A percentile compares a stretch with the other conserved stretches of the same genome.
phyloP scores from a whole-genome alignment of 2,888 invertebrate genomes.

The Euphydryas editha region DNA sequence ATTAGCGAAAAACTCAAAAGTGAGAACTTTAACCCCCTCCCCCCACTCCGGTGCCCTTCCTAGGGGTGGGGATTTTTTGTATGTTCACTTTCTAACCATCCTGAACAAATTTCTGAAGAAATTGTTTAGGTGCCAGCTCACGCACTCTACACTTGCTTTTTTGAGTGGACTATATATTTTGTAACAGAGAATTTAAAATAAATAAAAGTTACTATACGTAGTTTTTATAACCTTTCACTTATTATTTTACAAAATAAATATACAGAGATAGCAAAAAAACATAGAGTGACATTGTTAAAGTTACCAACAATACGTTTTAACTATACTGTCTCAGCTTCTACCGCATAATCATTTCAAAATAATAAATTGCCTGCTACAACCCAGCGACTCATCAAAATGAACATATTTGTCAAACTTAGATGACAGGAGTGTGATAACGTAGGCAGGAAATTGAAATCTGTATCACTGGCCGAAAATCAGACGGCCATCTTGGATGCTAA shows the following conservation, averaged over 20 bases:
- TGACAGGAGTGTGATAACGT: conserved; percentile 71
- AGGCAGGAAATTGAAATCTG: conserved; percentile 82
- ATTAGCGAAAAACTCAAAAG: too few relatives aligned
- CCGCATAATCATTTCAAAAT: conserved; percentile 30
- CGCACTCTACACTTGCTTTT: too few relatives aligned
- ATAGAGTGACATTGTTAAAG: conserved; percentile 13
- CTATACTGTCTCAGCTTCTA: conserved; percentile 9
- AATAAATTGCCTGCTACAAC: conserved; percentile 32
- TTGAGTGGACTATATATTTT: too few relatives aligned
- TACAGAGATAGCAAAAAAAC: background rate
- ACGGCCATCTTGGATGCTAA: conserved; percentile 76
- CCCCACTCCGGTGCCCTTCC: too few relatives aligned
- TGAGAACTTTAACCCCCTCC: too few relatives aligned
- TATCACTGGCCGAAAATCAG: conserved; percentile 79
- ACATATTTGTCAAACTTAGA: conserved; percentile 82
- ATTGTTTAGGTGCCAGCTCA: too few relatives aligned
- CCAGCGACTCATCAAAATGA: conserved; percentile 76
- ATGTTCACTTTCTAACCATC: too few relatives aligned
- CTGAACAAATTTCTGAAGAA: too few relatives aligned
- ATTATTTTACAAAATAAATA: background rate
- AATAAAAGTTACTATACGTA: too few relatives aligned
- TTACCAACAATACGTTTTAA: conserved; percentile 1
- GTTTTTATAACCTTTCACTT: too few relatives aligned
- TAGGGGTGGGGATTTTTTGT: too few relatives aligned
- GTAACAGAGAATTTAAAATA: too few relatives aligned